Conservation (phyloP, 2,888 invertebrate species). For the Napeogenes sylphis region DNA sequence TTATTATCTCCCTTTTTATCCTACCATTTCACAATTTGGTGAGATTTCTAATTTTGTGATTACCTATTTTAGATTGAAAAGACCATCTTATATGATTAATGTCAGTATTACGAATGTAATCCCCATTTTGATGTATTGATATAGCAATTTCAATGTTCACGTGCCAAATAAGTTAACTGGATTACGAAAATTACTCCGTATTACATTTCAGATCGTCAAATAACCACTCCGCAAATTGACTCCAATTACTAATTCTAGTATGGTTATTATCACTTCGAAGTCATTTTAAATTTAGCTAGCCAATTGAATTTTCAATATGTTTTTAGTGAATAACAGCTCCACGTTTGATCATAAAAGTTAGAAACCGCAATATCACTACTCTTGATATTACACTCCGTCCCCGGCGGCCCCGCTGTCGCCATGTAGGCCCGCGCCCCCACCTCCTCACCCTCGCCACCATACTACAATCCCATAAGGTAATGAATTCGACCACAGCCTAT, state of each 20-base stretch:
- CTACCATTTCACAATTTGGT: too few relatives aligned
- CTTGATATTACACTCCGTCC: conserved; percentile 68
- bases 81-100: conserved; percentile 5
- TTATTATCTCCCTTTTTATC: too few relatives aligned
- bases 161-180: conserved; percentile 8
- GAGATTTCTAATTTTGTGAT: not conserved
- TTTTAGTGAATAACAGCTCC: conserved; percentile 44
- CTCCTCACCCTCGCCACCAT: conserved; percentile 35
- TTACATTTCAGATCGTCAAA: conserved; percentile 11
- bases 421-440: conserved; percentile 55
- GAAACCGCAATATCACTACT: conserved; percentile 72
- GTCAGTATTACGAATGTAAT: not conserved
- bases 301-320: conserved; percentile 37
- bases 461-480: conserved; percentile 62
- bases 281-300: conserved; percentile 24
- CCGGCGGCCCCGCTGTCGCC: conserved; percentile 53
- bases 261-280: conserved; percentile 22
- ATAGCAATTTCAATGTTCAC: conserved; percentile 1
- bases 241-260: conserved; percentile 17
- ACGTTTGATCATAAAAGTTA: conserved; percentile 55
- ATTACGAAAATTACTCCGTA: conserved; percentile 7
- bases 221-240: conserved; percentile 18
- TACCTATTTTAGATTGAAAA: not conserved
- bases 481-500: conserved; percentile 67
- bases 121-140: conserved; percentile 9